Evolutionary conservation across 1,140 invertebrate species (phyloP).

Genomic region (Ceratina calcarata): DNA sequence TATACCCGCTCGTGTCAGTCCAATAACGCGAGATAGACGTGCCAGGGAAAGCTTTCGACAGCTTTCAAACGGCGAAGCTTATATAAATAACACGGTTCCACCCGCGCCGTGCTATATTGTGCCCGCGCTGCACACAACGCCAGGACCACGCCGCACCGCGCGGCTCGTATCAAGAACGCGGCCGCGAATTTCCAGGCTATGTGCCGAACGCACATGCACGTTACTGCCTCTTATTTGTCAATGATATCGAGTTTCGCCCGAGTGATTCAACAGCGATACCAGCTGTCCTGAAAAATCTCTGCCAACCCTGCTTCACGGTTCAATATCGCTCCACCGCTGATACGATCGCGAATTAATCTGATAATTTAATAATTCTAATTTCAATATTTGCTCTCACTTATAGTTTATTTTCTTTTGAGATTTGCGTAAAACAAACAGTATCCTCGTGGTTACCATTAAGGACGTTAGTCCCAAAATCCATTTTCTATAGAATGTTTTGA

Average conservation of each 20-base stretch:
- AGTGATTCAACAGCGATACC: conserved; percentile 12
- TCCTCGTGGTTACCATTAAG: too few relatives aligned
- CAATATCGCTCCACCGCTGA: too few relatives aligned
- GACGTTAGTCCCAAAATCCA: too few relatives aligned
- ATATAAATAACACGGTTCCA: conserved; percentile 21
- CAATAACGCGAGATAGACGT: conserved; percentile 22
- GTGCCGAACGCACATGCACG: conserved; percentile 11
- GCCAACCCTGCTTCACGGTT: neutral
- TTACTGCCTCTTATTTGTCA: conserved; percentile 34
- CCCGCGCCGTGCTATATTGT: too few relatives aligned
- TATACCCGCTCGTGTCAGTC: conserved; percentile 7
- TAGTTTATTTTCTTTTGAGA: too few relatives aligned
- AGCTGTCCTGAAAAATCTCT: conserved; percentile 13
- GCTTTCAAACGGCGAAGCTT: conserved; percentile 3
- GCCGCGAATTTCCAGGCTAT: conserved; percentile 1
- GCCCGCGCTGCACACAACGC: too few relatives aligned
- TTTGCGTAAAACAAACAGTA: too few relatives aligned
- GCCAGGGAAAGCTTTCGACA: conserved; percentile 21
- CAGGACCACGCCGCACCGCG: neutral
- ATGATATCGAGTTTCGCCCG: conserved; percentile 20
- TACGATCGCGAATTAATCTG: neutral
- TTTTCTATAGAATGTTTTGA: too few relatives aligned
- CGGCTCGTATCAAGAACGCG: neutral
- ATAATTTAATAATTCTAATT: neutral
- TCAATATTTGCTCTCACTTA: too few relatives aligned